A percentile compares a stretch with the other conserved stretches of the same genome.
phyloP scores from a whole-genome alignment of 2,113 vertebrate species.

The Cyprinodon variegatus region DNA sequence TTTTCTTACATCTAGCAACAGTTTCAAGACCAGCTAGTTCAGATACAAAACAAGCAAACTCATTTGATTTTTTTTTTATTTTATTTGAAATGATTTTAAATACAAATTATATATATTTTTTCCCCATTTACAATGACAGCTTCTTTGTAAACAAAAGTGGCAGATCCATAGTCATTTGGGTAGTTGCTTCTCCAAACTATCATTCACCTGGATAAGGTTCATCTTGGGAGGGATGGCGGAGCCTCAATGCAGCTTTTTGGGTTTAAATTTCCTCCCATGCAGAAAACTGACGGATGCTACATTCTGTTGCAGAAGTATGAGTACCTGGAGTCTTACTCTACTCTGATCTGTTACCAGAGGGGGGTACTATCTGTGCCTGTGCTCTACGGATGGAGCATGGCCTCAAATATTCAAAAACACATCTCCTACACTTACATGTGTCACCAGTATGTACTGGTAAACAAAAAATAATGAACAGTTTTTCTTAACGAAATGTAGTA shows the following conservation, averaged over 20 bases:
- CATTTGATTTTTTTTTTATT: constrained; percentile 85
- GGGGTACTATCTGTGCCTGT: constrained; percentile 29
- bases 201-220: constrained; percentile 28
- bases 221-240: constrained; percentile 51
- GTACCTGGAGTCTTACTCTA: constrained; percentile 49
- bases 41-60: neutral
- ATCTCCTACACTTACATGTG: constrained; percentile 30
- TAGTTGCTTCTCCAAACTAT: constrained; percentile 54
- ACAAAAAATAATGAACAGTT: constrained; percentile 18
- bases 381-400: constrained; percentile 27
- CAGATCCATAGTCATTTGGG: constrained; percentile 76
- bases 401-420: constrained; percentile 35
- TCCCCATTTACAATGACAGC: constrained; percentile 88
- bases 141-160: constrained; percentile 89
- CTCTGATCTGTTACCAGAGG: constrained; percentile 46
- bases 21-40: no score
- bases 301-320: constrained; percentile 72
- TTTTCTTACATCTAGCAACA: no score
- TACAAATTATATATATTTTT: constrained; percentile 86
- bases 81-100: constrained; percentile 94
- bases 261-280: constrained; percentile 37
- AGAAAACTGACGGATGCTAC: constrained; percentile 76
- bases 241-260: constrained; percentile 61
- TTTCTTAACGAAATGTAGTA: constrained; percentile 33
- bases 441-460: constrained; percentile 14